These are phyloP conservation scores for Terrapene triunguis DNA, from an alignment of 2,113 vertebrate genomes.

Conservation along the genomic window DNA sequence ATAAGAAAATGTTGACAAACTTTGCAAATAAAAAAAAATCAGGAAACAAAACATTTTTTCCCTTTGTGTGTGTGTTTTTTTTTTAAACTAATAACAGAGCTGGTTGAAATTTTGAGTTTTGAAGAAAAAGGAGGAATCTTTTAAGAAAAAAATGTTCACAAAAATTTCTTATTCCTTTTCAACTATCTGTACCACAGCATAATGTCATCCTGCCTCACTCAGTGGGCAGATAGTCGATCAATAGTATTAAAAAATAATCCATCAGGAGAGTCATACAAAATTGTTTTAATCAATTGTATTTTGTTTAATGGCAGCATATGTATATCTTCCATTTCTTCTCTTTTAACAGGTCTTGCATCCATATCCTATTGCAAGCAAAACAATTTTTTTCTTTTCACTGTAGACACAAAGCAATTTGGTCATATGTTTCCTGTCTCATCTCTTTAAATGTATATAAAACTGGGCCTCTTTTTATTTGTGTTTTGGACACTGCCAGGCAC, in stretches of 20 bases:
- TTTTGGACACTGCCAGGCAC: no score
- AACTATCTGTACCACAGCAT: background rate
- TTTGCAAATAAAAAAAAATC: background rate
- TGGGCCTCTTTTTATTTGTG: no score
- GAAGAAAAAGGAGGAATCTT: no score
- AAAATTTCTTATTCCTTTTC: background rate
- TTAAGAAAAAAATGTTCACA: background rate
- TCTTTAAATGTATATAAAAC: no score
- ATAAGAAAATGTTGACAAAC: background rate
- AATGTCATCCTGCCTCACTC: background rate
- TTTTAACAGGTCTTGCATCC: background rate
- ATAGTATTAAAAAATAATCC: background rate
- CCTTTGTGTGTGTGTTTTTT: no score
- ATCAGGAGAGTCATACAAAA: background rate
- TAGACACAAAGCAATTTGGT: background rate
- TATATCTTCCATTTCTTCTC: background rate
- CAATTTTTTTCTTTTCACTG: background rate
- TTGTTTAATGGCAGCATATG: background rate
- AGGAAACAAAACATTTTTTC: no score
- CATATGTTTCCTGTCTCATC: background rate
- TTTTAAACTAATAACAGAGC: no score
- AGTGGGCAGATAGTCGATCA: background rate
- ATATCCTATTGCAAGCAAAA: background rate
- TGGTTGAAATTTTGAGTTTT: background rate
- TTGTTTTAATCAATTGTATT: background rate